Evolutionary conservation across 2,113 vertebrate genomes (phyloP).

Genomic region (Carassius gibelio): DNA sequence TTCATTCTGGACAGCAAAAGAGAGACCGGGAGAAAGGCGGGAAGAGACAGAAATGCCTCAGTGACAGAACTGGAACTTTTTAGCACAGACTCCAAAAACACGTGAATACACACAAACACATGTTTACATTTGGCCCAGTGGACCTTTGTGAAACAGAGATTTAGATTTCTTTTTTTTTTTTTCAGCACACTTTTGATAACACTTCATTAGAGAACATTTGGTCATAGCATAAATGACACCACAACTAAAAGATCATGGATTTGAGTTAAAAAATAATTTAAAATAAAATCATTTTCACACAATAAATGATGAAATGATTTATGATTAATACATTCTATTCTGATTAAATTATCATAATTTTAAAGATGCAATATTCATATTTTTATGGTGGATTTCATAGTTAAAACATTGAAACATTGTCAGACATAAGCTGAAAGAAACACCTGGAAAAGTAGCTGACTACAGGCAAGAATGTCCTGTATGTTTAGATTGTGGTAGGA

Average conservation of each 20-base stretch:
- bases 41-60: constrained; percentile 3
- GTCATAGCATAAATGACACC: neutral
- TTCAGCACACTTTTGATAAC: too few species aligned
- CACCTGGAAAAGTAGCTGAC: neutral
- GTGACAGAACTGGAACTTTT: constrained; percentile 6
- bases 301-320: neutral
- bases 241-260: neutral
- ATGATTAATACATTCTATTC: neutral
- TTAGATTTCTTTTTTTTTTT: too few species aligned
- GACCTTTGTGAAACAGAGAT: neutral
- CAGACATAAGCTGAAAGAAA: neutral
- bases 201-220: too few species aligned
- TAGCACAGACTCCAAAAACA: constrained; percentile 8
- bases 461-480: neutral
- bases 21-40: neutral
- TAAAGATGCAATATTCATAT: neutral
- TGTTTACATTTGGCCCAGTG: neutral
- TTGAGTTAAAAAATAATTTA: neutral
- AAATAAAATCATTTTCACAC: neutral
- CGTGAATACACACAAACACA: neutral
- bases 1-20: constrained; percentile 7
- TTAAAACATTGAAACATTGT: neutral
- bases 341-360: neutral
- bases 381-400: neutral
- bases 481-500: neutral